A percentile compares a stretch with the other conserved stretches of the same genome.
Evolutionary conservation across 23 tunicate species (phyloP).

Genomic region (Phallusia fumigata): DNA sequence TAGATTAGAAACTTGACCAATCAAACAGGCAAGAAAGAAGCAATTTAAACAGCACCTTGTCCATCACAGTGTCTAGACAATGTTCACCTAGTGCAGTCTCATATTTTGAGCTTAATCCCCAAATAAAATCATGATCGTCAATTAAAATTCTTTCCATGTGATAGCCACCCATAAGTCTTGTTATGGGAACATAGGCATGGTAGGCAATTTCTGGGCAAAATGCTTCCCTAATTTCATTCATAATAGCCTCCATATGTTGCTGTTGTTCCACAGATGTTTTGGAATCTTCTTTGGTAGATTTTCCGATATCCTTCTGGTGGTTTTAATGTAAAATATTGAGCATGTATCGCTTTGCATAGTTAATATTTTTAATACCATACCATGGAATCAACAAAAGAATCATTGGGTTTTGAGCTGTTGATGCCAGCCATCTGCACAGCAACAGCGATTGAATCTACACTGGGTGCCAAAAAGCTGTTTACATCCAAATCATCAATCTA

Average conservation of each 20-base stretch:
- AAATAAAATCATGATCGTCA: conserved; percentile 42
- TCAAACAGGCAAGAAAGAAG: neutral
- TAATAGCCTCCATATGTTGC: conserved; percentile 20
- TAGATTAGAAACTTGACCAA: neutral
- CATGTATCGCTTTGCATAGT: too few species aligned
- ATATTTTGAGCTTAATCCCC: conserved; percentile 41
- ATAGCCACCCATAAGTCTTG: conserved; percentile 68
- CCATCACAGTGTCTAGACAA: neutral
- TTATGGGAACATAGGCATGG: conserved; percentile 72
- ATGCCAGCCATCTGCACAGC: neutral
- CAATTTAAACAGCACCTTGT: neutral
- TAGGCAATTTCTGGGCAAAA: conserved; percentile 79
- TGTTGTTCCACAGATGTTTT: neutral
- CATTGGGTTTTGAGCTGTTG: neutral
- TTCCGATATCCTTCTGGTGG: too few species aligned
- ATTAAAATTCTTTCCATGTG: conserved; percentile 67
- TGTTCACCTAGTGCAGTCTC: conserved; percentile 12
- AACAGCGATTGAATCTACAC: conserved; percentile 38
- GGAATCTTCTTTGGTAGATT: neutral
- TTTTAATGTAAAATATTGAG: too few species aligned
- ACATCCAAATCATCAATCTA: conserved; percentile 14
- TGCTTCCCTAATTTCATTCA: conserved; percentile 28
- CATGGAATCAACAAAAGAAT: too few species aligned
- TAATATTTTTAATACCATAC: too few species aligned
- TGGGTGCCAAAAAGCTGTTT: neutral